phyloP scores from a whole-genome alignment of 2,113 vertebrate genomes.

The Eulacestoma nigropectus region DNA sequence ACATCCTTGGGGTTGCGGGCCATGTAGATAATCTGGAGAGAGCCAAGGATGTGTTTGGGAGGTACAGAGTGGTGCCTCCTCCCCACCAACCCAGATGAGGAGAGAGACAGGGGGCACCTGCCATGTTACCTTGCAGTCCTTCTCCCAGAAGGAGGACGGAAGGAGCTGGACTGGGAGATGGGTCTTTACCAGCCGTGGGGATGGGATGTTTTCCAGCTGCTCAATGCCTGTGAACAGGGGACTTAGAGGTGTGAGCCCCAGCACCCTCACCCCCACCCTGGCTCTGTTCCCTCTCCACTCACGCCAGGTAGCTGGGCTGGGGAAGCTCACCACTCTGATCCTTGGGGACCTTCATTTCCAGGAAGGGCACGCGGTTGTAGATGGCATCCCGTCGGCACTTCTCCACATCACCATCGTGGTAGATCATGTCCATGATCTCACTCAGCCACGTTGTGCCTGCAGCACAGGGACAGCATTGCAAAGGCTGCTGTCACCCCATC shows the following conservation, averaged over 20 bases:
- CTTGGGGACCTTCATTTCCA: constrained; percentile 28
- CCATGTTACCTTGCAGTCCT: constrained; percentile 73
- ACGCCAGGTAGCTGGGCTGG: neutral
- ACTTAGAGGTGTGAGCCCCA: neutral
- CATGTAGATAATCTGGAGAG: constrained; percentile 73
- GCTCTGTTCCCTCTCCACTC: neutral
- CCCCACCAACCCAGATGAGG: neutral
- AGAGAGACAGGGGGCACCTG: neutral
- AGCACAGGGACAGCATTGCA: neutral
- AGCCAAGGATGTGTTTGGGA: neutral
- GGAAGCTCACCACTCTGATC: neutral
- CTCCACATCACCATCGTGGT: constrained; percentile 5
- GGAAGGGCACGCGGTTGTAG: constrained; percentile 62
- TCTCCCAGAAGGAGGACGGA: constrained; percentile 78
- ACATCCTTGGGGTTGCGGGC: constrained; percentile 78
- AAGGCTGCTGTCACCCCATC: neutral
- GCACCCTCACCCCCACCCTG: neutral
- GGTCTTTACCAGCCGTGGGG: constrained; percentile 78
- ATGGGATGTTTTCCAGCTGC: constrained; percentile 66
- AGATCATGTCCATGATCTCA: constrained; percentile 70
- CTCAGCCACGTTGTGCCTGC: constrained; percentile 68
- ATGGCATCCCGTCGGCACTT: constrained; percentile 62
- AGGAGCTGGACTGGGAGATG: constrained; percentile 77
- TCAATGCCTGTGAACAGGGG: constrained; percentile 50
- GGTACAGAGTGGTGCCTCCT: neutral